Evolutionary conservation across 1,140 invertebrate genomes (phyloP).

Genomic region (Hypsibius dujardini): DNA sequence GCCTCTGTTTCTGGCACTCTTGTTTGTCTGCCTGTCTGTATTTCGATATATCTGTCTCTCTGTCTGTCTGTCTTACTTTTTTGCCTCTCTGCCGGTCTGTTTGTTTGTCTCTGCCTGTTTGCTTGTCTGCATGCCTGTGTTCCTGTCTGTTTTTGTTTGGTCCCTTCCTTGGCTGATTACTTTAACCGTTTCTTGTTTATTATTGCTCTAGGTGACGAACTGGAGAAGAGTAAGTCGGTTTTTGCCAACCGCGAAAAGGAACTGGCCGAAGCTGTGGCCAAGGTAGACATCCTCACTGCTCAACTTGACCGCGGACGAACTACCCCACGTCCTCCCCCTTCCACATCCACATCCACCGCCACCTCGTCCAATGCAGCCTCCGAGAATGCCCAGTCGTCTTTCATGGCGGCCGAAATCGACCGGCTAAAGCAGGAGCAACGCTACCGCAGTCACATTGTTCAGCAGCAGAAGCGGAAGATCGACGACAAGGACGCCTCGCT

Average conservation of each 20-base stretch:
- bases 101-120: no score
- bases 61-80: no score
- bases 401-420: background rate
- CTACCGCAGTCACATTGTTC: background rate
- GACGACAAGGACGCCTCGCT: background rate
- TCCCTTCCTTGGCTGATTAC: no score
- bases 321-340: background rate
- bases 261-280: constrained; percentile 73
- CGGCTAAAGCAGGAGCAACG: background rate
- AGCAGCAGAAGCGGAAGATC: constrained; percentile 1
- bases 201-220: constrained; percentile 67
- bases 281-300: constrained; percentile 30
- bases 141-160: no score
- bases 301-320: background rate
- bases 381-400: background rate
- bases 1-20: no score
- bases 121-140: no score
- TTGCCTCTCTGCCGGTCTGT: no score
- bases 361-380: no score
- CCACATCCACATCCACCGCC: no score
- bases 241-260: constrained; percentile 97
- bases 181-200: no score
- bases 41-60: no score
- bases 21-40: no score
- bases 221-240: constrained; percentile 79